phyloP scores from a whole-genome alignment of 2,888 invertebrate genomes.

The Spisula solida region DNA sequence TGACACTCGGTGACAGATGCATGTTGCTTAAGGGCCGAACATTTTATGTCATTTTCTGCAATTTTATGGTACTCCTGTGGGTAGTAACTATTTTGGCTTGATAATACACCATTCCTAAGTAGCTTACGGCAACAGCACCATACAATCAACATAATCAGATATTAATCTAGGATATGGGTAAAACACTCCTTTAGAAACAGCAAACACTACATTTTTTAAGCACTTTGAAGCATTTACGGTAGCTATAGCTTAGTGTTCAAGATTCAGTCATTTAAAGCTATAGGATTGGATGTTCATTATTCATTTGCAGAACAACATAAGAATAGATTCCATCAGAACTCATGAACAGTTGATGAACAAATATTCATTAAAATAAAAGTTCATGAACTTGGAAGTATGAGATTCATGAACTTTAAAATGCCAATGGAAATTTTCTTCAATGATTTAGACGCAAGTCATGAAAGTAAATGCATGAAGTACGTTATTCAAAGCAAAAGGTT shows the following conservation, averaged over 20 bases:
- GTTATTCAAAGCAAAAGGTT: too few species aligned
- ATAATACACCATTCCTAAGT: neutral
- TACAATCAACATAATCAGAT: neutral
- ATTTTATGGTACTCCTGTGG: neutral
- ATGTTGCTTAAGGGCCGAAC: constrained; percentile 20
- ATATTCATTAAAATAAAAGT: too few species aligned
- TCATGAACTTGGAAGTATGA: too few species aligned
- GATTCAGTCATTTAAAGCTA: neutral
- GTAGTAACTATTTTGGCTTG: constrained; percentile 13
- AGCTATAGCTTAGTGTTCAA: neutral
- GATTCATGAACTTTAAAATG: too few species aligned
- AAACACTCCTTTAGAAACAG: neutral
- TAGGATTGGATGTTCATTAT: neutral
- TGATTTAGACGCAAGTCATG: too few species aligned
- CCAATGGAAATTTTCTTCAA: too few species aligned
- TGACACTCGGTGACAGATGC: constrained; percentile 12
- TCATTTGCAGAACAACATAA: neutral
- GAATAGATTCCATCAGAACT: too few species aligned
- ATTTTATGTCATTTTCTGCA: constrained; percentile 19
- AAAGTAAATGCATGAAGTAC: too few species aligned
- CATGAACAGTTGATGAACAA: too few species aligned
- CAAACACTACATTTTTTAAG: neutral
- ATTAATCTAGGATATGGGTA: neutral
- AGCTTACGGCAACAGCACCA: constrained; percentile 1
- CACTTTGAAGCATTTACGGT: neutral